Percentiles rank a stretch among this genome's conserved stretches.
Evolutionary conservation across 2,113 vertebrate genomes (phyloP).

Genomic region (Reinhardtius hippoglossoides): DNA sequence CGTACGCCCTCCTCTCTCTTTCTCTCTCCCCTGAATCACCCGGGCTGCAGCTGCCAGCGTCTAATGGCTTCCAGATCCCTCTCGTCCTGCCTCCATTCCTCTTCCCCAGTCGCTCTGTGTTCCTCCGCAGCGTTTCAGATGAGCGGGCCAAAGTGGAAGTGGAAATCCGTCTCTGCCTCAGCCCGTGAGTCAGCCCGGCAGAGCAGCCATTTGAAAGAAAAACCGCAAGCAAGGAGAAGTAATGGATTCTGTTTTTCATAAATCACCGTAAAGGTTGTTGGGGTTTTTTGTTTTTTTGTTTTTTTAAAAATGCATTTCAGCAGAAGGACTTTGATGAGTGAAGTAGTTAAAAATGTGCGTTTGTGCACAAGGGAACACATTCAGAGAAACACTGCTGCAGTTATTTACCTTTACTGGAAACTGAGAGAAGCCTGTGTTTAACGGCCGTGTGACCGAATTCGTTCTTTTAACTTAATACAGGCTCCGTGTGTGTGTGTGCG

Average conservation of each 20-base stretch:
- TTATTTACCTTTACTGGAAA: conserved; percentile 79
- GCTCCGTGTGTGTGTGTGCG: not conserved
- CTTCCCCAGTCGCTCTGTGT: conserved; percentile 31
- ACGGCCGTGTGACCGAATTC: conserved; percentile 33
- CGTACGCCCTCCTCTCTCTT: conserved; percentile 28
- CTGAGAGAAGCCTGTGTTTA: conserved; percentile 43
- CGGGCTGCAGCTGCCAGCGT: conserved; percentile 71
- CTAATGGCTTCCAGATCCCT: conserved; percentile 79
- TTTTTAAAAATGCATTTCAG: conserved; percentile 36
- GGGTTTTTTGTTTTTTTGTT: not conserved
- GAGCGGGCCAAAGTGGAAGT: conserved; percentile 76
- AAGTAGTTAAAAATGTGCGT: conserved; percentile 74
- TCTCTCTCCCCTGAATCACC: conserved; percentile 74
- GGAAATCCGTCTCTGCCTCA: conserved; percentile 75
- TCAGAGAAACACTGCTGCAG: conserved; percentile 51
- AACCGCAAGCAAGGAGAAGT: conserved; percentile 66
- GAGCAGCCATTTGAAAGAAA: conserved; percentile 66
- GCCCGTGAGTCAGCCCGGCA: conserved; percentile 72
- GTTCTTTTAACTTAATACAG: conserved; percentile 33
- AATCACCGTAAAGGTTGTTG: conserved; percentile 61
- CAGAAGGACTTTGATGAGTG: conserved; percentile 73
- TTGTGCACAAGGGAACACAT: conserved; percentile 46
- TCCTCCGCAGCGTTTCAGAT: conserved; percentile 53
- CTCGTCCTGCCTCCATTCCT: conserved; percentile 53
- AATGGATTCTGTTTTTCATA: conserved; percentile 74